Conservation (phyloP, 2,797 vertebrate species). For the Spondyliosoma cantharus region DNA sequence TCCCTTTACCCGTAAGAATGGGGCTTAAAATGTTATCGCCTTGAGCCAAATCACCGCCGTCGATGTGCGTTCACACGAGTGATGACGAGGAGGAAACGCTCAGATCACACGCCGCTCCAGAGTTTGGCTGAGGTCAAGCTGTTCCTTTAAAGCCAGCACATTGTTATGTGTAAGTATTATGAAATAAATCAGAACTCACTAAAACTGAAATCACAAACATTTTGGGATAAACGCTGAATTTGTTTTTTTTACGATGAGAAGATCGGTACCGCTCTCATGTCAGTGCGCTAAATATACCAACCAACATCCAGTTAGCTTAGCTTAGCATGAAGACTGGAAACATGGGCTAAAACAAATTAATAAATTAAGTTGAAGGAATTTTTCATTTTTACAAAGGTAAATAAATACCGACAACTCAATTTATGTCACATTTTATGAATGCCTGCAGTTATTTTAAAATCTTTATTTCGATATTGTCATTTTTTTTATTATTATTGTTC, state of each 20-base stretch:
- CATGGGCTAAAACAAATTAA: too few species aligned
- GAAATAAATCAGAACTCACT: too few species aligned
- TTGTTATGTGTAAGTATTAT: too few species aligned
- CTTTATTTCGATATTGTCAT: too few species aligned
- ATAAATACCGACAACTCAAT: too few species aligned
- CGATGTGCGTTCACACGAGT: not conserved
- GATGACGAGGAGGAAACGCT: not conserved
- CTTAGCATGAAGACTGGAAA: not conserved
- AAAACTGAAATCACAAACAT: too few species aligned
- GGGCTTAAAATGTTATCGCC: slow-evolving; percentile 22
- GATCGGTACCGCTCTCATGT: too few species aligned
- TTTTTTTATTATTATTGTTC: too few species aligned
- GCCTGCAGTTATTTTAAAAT: too few species aligned
- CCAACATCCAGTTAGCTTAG: not conserved
- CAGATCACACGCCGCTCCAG: not conserved
- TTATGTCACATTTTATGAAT: too few species aligned
- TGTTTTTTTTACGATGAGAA: not conserved
- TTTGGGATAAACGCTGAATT: not conserved
- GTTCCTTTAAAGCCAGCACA: not conserved
- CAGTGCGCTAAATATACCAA: not conserved
- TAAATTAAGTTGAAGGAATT: too few species aligned
- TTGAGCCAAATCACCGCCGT: slow-evolving; percentile 5
- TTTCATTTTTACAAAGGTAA: too few species aligned
- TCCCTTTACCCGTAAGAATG: slow-evolving; percentile 5
- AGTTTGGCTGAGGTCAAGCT: not conserved